Evolutionary conservation across 2,888 invertebrate genomes (phyloP).

Genomic region (Sarcophaga caerulescens): DNA sequence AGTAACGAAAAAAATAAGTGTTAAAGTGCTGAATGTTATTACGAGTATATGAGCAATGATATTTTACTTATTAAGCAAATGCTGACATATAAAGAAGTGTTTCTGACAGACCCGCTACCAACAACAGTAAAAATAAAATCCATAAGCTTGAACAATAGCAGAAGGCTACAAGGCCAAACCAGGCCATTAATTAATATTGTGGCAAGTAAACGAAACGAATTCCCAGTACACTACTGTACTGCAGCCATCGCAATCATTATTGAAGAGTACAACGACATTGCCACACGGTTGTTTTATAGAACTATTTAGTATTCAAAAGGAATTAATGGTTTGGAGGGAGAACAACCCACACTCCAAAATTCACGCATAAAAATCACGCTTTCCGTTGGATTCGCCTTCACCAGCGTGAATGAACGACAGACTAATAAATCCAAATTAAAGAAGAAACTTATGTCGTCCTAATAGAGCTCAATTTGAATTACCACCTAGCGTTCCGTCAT

Average conservation of each 20-base stretch:
- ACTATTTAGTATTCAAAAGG: constrained; percentile 60
- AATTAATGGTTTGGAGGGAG: constrained; percentile 58
- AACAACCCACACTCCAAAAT: constrained; percentile 24
- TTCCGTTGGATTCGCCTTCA: constrained; percentile 21
- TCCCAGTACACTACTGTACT: constrained; percentile 32
- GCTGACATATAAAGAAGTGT: constrained; percentile 68
- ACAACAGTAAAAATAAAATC: constrained; percentile 17
- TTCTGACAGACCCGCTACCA: constrained; percentile 46
- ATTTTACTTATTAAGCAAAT: constrained; percentile 76
- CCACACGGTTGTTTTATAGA: constrained; percentile 40
- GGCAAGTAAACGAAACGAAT: constrained; percentile 66
- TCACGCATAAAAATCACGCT: constrained; percentile 17
- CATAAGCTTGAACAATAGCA: constrained; percentile 2
- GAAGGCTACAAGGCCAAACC: constrained; percentile 22
- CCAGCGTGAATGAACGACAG: background rate
- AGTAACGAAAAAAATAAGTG: constrained; percentile 27
- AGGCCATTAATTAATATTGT: constrained; percentile 76
- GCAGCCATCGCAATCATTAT: constrained; percentile 31
- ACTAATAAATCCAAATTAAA: constrained; percentile 25
- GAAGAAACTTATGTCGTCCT: constrained; percentile 45
- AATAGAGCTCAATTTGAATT: constrained; percentile 38
- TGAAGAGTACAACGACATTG: constrained; percentile 24
- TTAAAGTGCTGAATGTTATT: constrained; percentile 37
- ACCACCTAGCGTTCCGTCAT: constrained; percentile 8
- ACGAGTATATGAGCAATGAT: constrained; percentile 56